Evolutionary conservation across 1,140 invertebrate genomes (phyloP).

Genomic region (Drosophila takahashii): DNA sequence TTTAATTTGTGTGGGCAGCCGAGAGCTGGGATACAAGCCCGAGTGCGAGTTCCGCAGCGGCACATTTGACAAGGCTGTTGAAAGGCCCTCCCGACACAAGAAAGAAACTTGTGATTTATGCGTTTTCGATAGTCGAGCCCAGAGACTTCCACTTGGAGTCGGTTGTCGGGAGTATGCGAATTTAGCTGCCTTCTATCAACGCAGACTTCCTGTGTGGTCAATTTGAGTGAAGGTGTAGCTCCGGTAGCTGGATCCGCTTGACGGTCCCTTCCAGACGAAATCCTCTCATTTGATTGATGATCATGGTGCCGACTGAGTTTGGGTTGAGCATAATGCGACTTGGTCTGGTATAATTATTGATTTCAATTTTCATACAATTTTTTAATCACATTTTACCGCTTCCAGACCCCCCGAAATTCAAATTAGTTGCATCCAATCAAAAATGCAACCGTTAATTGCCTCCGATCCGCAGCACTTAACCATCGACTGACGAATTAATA

Average conservation of each 20-base stretch:
- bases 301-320: neutral
- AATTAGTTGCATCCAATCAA: neutral
- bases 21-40: constrained; percentile 13
- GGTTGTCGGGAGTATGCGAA: constrained; percentile 54
- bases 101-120: constrained; percentile 73
- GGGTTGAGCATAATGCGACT: no score
- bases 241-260: constrained; percentile 51
- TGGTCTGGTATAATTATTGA: neutral
- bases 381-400: neutral
- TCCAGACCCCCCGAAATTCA: neutral
- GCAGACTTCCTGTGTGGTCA: constrained; percentile 71
- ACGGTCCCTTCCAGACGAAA: neutral
- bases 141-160: neutral
- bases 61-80: constrained; percentile 71
- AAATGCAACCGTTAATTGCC: constrained; percentile 22
- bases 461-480: constrained; percentile 1
- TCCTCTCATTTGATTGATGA: constrained; percentile 22
- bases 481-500: constrained; percentile 26
- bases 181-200: constrained; percentile 14
- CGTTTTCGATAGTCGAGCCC: constrained; percentile 71
- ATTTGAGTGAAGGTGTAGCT: constrained; percentile 34
- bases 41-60: constrained; percentile 42
- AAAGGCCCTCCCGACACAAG: constrained; percentile 57
- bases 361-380: neutral
- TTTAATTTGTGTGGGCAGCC: constrained; percentile 75